A percentile compares a stretch with the other conserved stretches of the same genome.
Evolutionary conservation across 92 coral and sea anemone species (phyloP).

Genomic region (Plumapathes pennacea): DNA sequence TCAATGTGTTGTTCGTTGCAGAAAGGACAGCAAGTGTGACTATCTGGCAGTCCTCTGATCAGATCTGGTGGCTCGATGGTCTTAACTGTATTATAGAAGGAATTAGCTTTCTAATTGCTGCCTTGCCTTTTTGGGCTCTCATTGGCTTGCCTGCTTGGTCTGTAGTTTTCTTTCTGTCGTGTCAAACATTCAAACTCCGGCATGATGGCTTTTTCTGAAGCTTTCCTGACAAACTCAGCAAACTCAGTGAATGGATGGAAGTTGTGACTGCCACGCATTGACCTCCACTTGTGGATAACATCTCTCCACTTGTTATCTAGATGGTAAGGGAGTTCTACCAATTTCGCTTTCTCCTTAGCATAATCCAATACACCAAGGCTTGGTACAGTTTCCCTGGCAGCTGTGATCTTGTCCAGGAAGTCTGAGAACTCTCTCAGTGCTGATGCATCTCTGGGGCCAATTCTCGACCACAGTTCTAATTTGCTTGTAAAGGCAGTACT

Average conservation of each 20-base stretch:
- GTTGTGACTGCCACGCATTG: slow-evolving; percentile 5
- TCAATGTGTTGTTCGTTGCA: no score
- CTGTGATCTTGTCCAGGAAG: slow-evolving; percentile 46
- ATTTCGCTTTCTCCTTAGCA: slow-evolving; percentile 29
- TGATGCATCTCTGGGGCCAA: slow-evolving; percentile 35
- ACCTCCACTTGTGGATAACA: slow-evolving; percentile 14
- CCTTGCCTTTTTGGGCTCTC: neutral
- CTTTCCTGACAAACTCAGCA: slow-evolving; percentile 11
- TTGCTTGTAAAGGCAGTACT: no score
- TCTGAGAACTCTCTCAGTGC: slow-evolving; percentile 54
- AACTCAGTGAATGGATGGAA: slow-evolving; percentile 21
- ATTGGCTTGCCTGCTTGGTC: neutral
- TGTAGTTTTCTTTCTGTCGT: slow-evolving; percentile 1
- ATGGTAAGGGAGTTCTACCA: slow-evolving; percentile 14
- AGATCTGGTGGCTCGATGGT: no score
- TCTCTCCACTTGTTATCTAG: slow-evolving; percentile 22
- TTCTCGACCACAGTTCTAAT: slow-evolving; percentile 41
- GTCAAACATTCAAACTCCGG: slow-evolving; percentile 27
- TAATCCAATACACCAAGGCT: slow-evolving; percentile 37
- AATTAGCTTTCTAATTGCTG: no score
- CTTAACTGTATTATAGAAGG: no score
- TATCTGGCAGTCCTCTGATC: no score
- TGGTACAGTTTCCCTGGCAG: slow-evolving; percentile 46
- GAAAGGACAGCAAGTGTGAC: no score
- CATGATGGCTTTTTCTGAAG: slow-evolving; percentile 11